A percentile compares a stretch with the other conserved stretches of the same genome.
Evolutionary conservation across 2,888 invertebrate species (phyloP).

Genomic region (Mythimna lalbum): DNA sequence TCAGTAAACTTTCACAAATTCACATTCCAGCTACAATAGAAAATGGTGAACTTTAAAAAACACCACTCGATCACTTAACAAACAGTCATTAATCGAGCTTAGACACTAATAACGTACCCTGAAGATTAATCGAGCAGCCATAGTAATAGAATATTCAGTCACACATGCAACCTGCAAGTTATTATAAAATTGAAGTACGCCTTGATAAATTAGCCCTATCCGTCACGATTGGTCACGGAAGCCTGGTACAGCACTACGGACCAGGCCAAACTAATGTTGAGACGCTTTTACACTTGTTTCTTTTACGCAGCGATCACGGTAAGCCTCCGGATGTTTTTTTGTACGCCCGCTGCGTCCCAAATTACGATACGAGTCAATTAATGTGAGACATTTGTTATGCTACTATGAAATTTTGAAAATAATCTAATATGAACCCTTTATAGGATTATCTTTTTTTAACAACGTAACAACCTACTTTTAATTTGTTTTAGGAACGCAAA

Average conservation of each 20-base stretch:
- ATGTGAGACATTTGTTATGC: conserved; percentile 51
- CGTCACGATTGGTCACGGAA: conserved; percentile 90
- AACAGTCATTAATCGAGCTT: conserved; percentile 87
- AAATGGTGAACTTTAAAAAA: conserved; percentile 66
- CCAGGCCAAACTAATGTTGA: conserved; percentile 55
- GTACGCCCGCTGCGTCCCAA: conserved; percentile 59
- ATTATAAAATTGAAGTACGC: conserved; percentile 88
- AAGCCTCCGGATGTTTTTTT: conserved; percentile 44
- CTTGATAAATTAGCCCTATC: conserved; percentile 89
- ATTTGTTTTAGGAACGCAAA: neutral
- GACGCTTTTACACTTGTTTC: conserved; percentile 68
- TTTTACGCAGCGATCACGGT: conserved; percentile 53
- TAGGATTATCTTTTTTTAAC: conserved; percentile 2
- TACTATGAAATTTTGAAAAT: conserved; percentile 37
- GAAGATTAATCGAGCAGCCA: conserved; percentile 85
- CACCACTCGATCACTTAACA: conserved; percentile 80
- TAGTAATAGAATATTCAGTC: conserved; percentile 89
- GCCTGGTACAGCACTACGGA: conserved; percentile 67
- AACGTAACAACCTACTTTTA: neutral
- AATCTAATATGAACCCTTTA: conserved; percentile 19
- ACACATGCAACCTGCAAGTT: conserved; percentile 87
- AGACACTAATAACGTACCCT: conserved; percentile 84
- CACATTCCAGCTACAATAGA: conserved; percentile 36
- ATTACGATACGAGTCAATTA: conserved; percentile 63
- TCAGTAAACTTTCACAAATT: neutral